Base-by-base conservation (phyloP, 2,888 invertebrate species). In the Nemotelus pantherinus region DNA sequence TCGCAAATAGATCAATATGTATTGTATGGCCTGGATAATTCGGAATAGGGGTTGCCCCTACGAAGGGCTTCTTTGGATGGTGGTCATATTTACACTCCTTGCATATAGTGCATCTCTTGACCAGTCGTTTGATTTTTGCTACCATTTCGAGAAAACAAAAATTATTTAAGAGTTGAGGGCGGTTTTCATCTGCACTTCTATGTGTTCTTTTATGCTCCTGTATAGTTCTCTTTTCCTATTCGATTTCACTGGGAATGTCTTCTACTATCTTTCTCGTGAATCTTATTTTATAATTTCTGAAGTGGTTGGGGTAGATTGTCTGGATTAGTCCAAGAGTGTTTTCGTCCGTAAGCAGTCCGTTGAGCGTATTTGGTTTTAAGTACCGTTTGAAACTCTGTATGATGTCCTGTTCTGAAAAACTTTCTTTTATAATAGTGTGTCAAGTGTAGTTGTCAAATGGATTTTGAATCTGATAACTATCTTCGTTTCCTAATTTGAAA, bases 251-350 rank as follows among this genome's bases (percentile, higher is more conserved):
- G 0, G 50, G n/a, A 7, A 78, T 3, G 39, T 80, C 76, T 65
- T 75, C 63, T 2, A 79, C 25, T 25, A 25, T 25, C 25, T 25
- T 25, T 1, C 25, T 25, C 25, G 25, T 25, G 25, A 25, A 25
- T 25, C 25, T 25, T 25, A 25, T 25, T 25, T 25, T 25, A 25
- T 25, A 25, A 1, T 25, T 25, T 25, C 25, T 25, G 25, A 25
- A 25, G 25, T 25, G 25, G 25, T 25, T 25, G 25, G 25, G 25
- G 25, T 78, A 79, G 39, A 80, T 70, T 47, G 74, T 44, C 60
- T 80, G 79, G 6, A 79, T 50, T 63, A 45, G 53, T n/a, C 65
- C 76, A 57, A 77, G 74, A 7, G 25, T 64, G 25, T 3, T 50
- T 68, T 79, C 77, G 2, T 48, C n/a, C 2, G 68, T 74, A 2